phyloP scores from a whole-genome alignment of 2,888 invertebrate species.

The Agriopis leucophaearia region DNA sequence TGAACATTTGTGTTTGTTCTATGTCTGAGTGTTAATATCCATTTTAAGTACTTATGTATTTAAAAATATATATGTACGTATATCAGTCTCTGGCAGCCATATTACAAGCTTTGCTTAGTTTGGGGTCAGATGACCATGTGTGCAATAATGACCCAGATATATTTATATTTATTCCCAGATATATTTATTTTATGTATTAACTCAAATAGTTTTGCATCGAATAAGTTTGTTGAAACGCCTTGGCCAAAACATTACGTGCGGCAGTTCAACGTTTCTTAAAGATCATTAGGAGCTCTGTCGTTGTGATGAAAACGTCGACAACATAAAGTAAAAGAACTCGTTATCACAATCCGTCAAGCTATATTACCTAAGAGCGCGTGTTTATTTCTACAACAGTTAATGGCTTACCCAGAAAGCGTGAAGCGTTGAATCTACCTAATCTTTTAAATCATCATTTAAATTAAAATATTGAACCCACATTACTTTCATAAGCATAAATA shows the following conservation, averaged over 20 bases:
- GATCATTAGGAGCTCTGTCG: neutral
- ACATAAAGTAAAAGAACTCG: conserved; percentile 16
- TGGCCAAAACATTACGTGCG: neutral
- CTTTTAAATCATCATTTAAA: conserved; percentile 35
- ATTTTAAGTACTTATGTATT: no score
- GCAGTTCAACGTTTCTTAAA: neutral
- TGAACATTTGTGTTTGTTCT: no score
- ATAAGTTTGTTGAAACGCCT: no score
- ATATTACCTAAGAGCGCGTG: conserved; percentile 24
- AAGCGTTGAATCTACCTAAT: conserved; percentile 43
- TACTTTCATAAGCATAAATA: neutral
- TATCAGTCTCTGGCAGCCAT: no score
- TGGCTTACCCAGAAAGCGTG: conserved; percentile 54
- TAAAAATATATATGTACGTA: no score
- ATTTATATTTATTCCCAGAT: no score
- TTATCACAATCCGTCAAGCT: conserved; percentile 34
- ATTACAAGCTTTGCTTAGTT: no score
- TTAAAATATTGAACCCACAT: conserved; percentile 20
- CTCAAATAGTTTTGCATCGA: no score
- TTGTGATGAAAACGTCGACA: conserved; percentile 15
- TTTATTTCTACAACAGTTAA: conserved; percentile 33
- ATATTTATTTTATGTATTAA: no score
- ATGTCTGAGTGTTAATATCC: no score
- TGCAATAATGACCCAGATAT: no score
- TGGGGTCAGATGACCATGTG: no score